A percentile compares a stretch with the other conserved stretches of the same genome.
Evolutionary conservation across 2,888 invertebrate species (phyloP).

Genomic region (Meiosimyza decipiens): DNA sequence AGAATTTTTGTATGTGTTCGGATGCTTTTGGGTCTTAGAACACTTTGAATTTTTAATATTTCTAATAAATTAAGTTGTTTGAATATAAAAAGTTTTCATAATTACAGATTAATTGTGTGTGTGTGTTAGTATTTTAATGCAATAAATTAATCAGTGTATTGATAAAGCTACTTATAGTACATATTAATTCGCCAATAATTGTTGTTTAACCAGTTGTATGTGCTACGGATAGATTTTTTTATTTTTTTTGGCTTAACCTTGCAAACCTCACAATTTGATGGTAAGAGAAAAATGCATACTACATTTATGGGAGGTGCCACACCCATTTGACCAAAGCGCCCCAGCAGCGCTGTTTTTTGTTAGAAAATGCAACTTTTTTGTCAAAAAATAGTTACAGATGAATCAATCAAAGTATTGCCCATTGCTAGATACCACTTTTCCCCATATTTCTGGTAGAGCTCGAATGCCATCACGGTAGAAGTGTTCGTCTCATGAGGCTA

Average conservation of each 20-base stretch:
- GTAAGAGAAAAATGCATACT: no score
- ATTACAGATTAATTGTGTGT: neutral
- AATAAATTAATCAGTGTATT: neutral
- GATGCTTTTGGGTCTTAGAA: conserved; percentile 13
- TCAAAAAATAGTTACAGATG: no score
- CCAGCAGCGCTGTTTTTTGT: no score
- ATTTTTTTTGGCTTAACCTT: neutral
- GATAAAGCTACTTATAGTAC: conserved; percentile 5
- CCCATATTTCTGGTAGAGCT: no score
- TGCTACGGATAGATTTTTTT: neutral
- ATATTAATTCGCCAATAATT: conserved; percentile 22
- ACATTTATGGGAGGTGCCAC: no score
- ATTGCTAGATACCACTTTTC: no score
- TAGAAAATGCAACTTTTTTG: no score
- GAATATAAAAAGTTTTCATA: neutral
- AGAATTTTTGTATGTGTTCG: conserved; percentile 5
- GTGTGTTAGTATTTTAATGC: neutral
- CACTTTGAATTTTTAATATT: conserved; percentile 17
- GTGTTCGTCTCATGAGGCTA: no score
- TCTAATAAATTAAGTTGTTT: neutral
- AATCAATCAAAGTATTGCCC: no score
- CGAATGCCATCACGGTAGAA: no score
- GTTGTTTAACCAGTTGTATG: conserved; percentile 9
- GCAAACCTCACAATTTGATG: no score
- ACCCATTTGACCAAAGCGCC: no score